phyloP scores from a whole-genome alignment of 2,888 invertebrate species.

The Gandaritis pyraliata region DNA sequence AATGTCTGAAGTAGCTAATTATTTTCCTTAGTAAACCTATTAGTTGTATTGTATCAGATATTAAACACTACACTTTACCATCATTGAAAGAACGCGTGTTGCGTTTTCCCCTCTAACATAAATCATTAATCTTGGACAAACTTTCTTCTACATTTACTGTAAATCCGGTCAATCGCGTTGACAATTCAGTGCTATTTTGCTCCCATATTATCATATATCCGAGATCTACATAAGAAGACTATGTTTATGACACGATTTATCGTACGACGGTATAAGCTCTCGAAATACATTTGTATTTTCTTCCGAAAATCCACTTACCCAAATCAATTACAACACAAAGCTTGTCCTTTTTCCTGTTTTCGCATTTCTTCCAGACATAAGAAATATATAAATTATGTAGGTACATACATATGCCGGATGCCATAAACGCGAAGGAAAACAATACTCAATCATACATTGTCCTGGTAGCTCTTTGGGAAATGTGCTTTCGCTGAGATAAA shows the following conservation, averaged over 20 bases:
- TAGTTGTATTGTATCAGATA: too few relatives aligned
- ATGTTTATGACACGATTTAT: slow-evolving; percentile 23
- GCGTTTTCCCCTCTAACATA: too few relatives aligned
- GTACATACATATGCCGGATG: slow-evolving; percentile 7
- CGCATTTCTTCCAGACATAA: slow-evolving; percentile 12
- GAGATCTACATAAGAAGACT: slow-evolving; percentile 3
- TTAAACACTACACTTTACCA: too few relatives aligned
- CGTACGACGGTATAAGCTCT: slow-evolving; percentile 17
- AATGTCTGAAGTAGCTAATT: too few relatives aligned
- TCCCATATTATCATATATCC: not conserved
- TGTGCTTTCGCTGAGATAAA: not conserved
- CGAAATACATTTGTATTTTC: slow-evolving; percentile 19
- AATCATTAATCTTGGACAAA: too few relatives aligned
- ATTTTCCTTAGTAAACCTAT: too few relatives aligned
- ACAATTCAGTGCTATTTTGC: not conserved
- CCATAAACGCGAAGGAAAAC: slow-evolving; percentile 27
- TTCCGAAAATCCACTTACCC: slow-evolving; percentile 28
- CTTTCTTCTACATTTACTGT: too few relatives aligned
- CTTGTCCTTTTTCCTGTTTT: slow-evolving; percentile 31
- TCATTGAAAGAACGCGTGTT: too few relatives aligned
- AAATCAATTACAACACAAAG: slow-evolving; percentile 30
- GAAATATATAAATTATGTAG: slow-evolving; percentile 9
- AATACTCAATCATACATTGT: slow-evolving; percentile 36
- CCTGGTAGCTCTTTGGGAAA: slow-evolving; percentile 25
- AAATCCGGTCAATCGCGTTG: too few relatives aligned